Evolutionary conservation across 2,797 vertebrate genomes (phyloP).

Genomic region (Anguilla obscura): DNA sequence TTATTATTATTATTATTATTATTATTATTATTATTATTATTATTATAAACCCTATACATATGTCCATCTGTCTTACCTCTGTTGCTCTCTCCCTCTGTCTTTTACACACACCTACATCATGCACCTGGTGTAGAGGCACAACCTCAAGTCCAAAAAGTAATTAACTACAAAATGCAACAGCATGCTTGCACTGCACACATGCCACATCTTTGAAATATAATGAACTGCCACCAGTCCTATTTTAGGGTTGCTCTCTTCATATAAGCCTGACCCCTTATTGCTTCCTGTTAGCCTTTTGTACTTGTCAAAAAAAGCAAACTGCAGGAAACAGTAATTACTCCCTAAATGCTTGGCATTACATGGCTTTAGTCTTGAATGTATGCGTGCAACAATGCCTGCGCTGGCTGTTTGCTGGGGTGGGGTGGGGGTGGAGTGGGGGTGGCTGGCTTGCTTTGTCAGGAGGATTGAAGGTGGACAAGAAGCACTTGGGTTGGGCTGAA

Average conservation of each 20-base stretch:
- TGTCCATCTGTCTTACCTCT: neutral
- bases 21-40: neutral
- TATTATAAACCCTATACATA: neutral
- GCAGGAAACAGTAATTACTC: slow-evolving; percentile 37
- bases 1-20: neutral
- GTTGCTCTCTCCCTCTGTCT: neutral
- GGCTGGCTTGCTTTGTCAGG: neutral
- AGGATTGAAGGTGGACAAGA: neutral
- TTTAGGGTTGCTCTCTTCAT: slow-evolving; percentile 25
- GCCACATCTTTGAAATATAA: slow-evolving; percentile 29
- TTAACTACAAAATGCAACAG: slow-evolving; percentile 30
- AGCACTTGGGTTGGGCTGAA: neutral
- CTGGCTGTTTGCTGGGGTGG: neutral
- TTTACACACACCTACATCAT: neutral
- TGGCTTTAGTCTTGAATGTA: slow-evolving; percentile 6
- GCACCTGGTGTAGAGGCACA: neutral
- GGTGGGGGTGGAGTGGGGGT: neutral
- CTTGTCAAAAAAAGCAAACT: slow-evolving; percentile 35
- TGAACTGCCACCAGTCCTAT: slow-evolving; percentile 32
- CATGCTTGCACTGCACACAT: slow-evolving; percentile 23
- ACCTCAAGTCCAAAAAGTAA: neutral
- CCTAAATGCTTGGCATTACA: slow-evolving; percentile 29
- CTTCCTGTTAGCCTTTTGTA: slow-evolving; percentile 44
- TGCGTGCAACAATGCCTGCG: neutral
- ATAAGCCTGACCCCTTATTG: slow-evolving; percentile 34